These are phyloP conservation scores for Forficula auricularia DNA, from an alignment of 1,140 invertebrate genomes.

Conservation along the genomic window DNA sequence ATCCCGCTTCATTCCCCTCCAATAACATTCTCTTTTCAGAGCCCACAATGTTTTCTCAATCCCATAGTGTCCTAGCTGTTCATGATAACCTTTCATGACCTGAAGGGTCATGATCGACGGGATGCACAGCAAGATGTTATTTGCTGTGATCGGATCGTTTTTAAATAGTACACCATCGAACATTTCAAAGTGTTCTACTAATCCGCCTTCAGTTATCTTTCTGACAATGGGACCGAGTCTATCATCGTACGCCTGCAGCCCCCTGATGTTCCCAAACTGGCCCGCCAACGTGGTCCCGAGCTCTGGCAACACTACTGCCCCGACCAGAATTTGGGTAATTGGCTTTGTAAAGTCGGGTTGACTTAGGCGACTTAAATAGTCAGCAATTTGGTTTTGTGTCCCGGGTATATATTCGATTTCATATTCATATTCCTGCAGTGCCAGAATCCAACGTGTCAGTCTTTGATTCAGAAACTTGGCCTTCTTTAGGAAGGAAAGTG, in stretches of 20 bases:
- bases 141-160: not conserved
- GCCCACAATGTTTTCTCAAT: not conserved
- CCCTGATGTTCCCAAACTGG: not conserved
- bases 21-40: not conserved
- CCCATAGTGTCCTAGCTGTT: not conserved
- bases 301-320: not conserved
- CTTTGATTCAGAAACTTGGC: conserved; percentile 16
- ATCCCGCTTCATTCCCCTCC: not conserved
- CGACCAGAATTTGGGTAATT: not conserved
- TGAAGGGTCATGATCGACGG: not conserved
- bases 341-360: not conserved
- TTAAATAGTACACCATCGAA: not conserved
- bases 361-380: conserved; percentile 14
- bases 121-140: not conserved
- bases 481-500: conserved; percentile 22
- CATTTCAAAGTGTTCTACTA: not conserved
- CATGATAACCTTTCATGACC: not conserved
- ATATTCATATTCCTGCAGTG: conserved; percentile 22
- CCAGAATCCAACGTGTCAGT: conserved; percentile 20
- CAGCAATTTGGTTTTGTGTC: conserved; percentile 19
- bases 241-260: not conserved
- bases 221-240: not conserved
- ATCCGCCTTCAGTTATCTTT: not conserved
- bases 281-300: not conserved
- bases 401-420: conserved; percentile 22